These are phyloP conservation scores for Takifugu bimaculatus DNA, from an alignment of 2,113 vertebrate species.

Conservation along the genomic window DNA sequence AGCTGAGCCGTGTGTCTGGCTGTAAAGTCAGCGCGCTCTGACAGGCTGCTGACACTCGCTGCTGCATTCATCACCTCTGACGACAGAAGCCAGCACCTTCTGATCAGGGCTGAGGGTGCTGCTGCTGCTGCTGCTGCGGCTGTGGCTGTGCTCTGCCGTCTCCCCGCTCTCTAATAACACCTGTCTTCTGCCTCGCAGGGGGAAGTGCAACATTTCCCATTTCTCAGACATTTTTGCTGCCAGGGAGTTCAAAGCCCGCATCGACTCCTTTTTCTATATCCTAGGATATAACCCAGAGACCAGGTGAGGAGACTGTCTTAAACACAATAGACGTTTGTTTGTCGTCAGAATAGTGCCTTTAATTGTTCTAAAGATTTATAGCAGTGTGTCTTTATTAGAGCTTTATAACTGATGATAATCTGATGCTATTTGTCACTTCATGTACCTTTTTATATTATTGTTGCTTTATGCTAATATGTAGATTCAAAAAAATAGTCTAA, in stretches of 20 bases:
- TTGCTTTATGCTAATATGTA: not conserved
- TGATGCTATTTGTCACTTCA: no score
- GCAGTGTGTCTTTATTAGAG: no score
- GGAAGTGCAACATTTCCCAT: conserved; percentile 98
- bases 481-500: not conserved
- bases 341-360: no score
- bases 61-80: conserved; percentile 40
- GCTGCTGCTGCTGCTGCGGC: not conserved
- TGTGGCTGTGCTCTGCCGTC: conserved; percentile 36
- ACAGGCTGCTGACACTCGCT: conserved; percentile 40
- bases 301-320: conserved; percentile 79
- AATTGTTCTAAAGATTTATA: no score
- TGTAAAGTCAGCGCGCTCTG: conserved; percentile 31
- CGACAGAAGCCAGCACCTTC: conserved; percentile 13
- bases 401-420: no score
- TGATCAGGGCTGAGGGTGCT: conserved; percentile 29
- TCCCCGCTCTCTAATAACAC: conserved; percentile 44
- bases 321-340: no score
- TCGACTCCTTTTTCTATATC: conserved; percentile 99
- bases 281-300: conserved; percentile 99
- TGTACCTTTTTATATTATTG: no score
- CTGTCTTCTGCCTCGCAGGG: conserved; percentile 78
- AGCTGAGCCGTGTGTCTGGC: conserved; percentile 12
- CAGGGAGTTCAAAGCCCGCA: conserved; percentile 96
- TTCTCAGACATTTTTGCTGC: conserved; percentile 99